These are phyloP conservation scores for Sphaerodactylus townsendi DNA, from an alignment of 2,113 vertebrate genomes.

Conservation along the genomic window DNA sequence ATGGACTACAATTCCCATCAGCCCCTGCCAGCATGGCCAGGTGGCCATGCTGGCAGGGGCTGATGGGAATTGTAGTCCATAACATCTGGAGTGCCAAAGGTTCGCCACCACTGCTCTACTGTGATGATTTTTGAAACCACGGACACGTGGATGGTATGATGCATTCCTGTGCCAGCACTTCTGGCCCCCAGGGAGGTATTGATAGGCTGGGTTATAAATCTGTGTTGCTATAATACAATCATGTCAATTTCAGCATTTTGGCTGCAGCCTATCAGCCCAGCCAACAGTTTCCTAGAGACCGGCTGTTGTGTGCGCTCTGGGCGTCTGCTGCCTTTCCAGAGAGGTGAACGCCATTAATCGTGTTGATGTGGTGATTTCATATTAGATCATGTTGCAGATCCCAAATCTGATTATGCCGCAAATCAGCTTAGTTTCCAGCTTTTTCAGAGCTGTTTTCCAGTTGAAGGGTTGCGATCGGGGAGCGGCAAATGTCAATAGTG, in stretches of 20 bases:
- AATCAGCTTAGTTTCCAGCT: conserved; percentile 45
- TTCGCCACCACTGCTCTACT: too few species aligned
- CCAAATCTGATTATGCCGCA: conserved; percentile 48
- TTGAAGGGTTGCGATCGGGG: background rate
- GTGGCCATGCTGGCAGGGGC: too few species aligned
- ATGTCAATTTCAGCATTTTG: background rate
- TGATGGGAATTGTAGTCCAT: too few species aligned
- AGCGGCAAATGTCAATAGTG: background rate
- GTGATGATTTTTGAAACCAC: background rate
- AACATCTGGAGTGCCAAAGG: too few species aligned
- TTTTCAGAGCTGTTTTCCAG: background rate
- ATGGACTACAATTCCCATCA: too few species aligned
- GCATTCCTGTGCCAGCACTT: background rate
- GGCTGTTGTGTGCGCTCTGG: conserved; percentile 26
- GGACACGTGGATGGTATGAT: background rate
- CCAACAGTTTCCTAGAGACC: conserved; percentile 8
- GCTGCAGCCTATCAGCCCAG: background rate
- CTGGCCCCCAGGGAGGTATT: background rate
- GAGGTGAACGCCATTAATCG: conserved; percentile 45
- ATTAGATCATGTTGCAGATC: conserved; percentile 60
- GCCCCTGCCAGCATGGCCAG: too few species aligned
- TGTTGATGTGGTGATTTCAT: conserved; percentile 39
- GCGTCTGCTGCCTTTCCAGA: conserved; percentile 9
- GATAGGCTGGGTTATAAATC: background rate
- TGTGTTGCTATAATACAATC: background rate